Evolutionary conservation across 2,113 vertebrate genomes (phyloP).

Genomic region (Tupaia chinensis): DNA sequence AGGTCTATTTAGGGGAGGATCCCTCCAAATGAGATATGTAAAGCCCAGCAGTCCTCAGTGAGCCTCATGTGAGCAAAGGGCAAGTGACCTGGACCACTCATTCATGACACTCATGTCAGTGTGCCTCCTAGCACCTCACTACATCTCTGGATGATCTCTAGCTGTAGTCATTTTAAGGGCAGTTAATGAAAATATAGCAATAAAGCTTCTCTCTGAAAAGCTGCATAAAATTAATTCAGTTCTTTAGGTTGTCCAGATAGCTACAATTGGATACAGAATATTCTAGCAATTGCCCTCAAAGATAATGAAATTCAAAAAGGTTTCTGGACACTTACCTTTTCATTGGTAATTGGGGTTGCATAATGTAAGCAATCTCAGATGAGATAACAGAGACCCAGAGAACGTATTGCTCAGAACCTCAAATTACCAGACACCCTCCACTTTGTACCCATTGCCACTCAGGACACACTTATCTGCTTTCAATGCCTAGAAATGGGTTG

Average conservation of each 20-base stretch:
- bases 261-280: slow-evolving; percentile 59
- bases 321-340: slow-evolving; percentile 76
- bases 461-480: background rate
- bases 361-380: background rate
- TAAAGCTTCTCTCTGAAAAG: slow-evolving; percentile 67
- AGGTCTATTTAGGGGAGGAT: background rate
- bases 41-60: background rate
- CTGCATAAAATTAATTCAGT: slow-evolving; percentile 69
- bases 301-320: slow-evolving; percentile 40
- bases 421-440: background rate
- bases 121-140: background rate
- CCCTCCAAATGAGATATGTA: background rate
- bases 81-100: background rate
- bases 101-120: background rate
- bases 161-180: slow-evolving; percentile 50
- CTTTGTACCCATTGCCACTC: background rate
- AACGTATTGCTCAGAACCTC: background rate
- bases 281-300: slow-evolving; percentile 35
- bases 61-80: background rate
- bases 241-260: slow-evolving; percentile 70
- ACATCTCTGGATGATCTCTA: background rate
- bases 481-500: background rate
- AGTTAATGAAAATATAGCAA: slow-evolving; percentile 22
- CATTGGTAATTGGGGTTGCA: background rate
- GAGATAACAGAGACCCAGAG: background rate